Conservation (phyloP, 2,888 invertebrate species). For the Drosophila kanekoi region DNA sequence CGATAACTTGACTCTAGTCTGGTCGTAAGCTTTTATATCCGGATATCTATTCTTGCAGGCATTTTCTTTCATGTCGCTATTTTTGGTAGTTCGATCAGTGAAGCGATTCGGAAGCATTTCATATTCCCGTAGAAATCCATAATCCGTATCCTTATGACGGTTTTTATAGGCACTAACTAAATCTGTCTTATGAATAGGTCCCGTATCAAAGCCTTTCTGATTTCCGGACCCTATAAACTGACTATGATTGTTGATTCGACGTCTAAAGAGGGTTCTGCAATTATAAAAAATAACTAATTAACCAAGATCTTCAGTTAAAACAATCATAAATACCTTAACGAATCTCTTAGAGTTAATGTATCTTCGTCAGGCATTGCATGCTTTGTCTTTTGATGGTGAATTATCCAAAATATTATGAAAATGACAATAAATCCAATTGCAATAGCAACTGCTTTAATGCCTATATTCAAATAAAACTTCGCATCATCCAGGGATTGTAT, state of each 20-base stretch:
- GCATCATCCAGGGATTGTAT: constrained; percentile 85
- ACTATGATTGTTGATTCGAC: constrained; percentile 86
- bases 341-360: constrained; percentile 89
- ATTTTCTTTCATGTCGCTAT: constrained; percentile 94
- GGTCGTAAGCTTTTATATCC: constrained; percentile 96
- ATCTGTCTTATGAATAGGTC: constrained; percentile 91
- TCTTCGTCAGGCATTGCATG: constrained; percentile 88
- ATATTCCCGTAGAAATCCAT: constrained; percentile 96
- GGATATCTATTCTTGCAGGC: constrained; percentile 95
- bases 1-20: constrained; percentile 93
- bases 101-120: constrained; percentile 95
- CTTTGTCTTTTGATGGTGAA: constrained; percentile 89
- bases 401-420: constrained; percentile 88
- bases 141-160: constrained; percentile 94
- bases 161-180: constrained; percentile 92
- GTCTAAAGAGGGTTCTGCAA: constrained; percentile 84
- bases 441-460: constrained; percentile 89
- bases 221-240: constrained; percentile 87
- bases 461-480: constrained; percentile 86
- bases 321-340: constrained; percentile 86
- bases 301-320: background rate
- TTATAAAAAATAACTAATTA: background rate
- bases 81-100: constrained; percentile 93
- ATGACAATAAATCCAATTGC: constrained; percentile 88
- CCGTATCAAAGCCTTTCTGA: constrained; percentile 92